Base-by-base conservation (phyloP, 2,797 vertebrate species). In the Sternarchorhynchus goeldii region DNA sequence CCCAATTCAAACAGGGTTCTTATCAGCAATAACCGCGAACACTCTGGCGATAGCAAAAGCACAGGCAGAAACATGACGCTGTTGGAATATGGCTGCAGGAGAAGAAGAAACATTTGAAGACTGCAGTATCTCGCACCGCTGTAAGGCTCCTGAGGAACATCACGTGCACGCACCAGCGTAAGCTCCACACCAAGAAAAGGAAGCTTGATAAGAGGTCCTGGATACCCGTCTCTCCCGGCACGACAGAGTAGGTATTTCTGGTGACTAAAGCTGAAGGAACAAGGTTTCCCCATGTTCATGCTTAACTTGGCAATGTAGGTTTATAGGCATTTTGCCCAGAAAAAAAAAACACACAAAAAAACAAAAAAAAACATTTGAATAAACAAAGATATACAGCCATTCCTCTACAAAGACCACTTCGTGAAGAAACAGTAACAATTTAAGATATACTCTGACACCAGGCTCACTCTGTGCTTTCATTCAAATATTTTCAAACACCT, bases 11-110 rank as follows among this genome's bases (percentile, higher is more conserved):
- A 62, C 31, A 59, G 57, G 70, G 25, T 67, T 73, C 53, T 79
- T 73, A 79, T 79, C 77, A 79, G 63, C 32, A 60, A 53, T 64
- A 64, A 67, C 7, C 55, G 57, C 7, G 8, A 63, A 57, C 78
- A 75, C 59, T 79, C 75, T 56, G 18, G 62, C 36, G 21, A 10
- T 53, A 67, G 62, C 55, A 59, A 29, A 25, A 41, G 39, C 77
- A 55, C 41, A 31, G 25, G 25, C 25, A 25, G 18, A 36, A 80
- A 75, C 29, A 18, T 25, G 58, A 64, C 50, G 18, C 68, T 60
- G 73, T 57, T 66, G 65, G 55, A 67, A 78, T 72, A 25, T 53
- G 66, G 63, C 69, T 39, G 63, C 20, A 29, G 66, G 39, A 75
- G 72, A 75, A 78, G 62, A 64, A 6, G 16, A 20, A 36, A 6